Evolutionary conservation across 2,888 invertebrate genomes (phyloP).

Genomic region (Julus scanicus): DNA sequence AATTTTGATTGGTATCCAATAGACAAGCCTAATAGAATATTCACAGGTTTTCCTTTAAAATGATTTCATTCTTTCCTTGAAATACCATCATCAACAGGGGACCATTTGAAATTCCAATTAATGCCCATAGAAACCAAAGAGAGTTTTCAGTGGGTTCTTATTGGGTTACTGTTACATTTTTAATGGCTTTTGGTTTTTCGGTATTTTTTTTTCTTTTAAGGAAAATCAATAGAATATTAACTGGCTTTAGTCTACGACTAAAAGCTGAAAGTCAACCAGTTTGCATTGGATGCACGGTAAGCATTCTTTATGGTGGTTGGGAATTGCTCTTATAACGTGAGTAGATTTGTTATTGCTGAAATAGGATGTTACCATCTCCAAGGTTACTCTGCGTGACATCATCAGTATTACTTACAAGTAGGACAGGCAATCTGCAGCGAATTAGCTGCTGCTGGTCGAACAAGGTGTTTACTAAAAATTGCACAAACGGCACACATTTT

Average conservation of each 20-base stretch:
- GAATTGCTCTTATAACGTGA: constrained; percentile 21
- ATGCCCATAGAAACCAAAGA: background rate
- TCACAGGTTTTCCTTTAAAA: background rate
- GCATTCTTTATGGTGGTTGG: background rate
- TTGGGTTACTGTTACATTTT: constrained; percentile 2
- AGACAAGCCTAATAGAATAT: background rate
- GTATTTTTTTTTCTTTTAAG: background rate
- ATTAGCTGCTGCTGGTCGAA: background rate
- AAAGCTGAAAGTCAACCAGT: background rate
- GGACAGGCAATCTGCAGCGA: background rate
- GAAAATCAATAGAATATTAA: constrained; percentile 7
- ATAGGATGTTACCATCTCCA: background rate
- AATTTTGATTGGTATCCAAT: background rate
- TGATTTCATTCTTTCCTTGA: constrained; percentile 1
- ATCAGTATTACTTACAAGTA: background rate
- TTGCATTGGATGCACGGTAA: background rate
- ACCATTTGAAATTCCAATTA: constrained; percentile 36
- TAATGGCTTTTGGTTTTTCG: background rate
- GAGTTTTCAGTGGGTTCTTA: constrained; percentile 10
- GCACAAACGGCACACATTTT: no score
- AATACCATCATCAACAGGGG: background rate
- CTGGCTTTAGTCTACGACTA: background rate
- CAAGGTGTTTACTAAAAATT: background rate
- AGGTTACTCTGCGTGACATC: background rate
- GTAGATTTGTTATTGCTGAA: background rate